phyloP scores from a whole-genome alignment of 2,113 vertebrate species.

The Scopus umbretta region DNA sequence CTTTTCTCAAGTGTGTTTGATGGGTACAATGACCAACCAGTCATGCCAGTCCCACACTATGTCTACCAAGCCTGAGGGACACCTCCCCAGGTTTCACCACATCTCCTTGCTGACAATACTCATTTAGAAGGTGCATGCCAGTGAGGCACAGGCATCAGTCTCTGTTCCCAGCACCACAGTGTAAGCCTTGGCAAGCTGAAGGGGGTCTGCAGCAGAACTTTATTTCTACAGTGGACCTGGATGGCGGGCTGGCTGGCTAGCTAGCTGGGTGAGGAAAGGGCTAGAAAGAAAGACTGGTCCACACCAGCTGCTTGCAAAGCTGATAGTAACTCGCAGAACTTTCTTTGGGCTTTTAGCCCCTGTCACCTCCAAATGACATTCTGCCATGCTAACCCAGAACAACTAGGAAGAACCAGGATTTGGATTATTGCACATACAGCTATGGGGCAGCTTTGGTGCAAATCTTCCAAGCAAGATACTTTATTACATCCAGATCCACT shows the following conservation, averaged over 20 bases:
- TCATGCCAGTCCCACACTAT: neutral
- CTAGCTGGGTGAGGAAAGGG: neutral
- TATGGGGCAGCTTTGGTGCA: neutral
- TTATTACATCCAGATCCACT: neutral
- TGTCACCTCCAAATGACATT: neutral
- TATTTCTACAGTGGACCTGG: neutral
- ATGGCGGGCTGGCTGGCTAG: neutral
- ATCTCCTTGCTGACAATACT: neutral
- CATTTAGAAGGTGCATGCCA: neutral
- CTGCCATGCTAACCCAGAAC: neutral
- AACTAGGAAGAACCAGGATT: neutral
- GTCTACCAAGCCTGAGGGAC: neutral
- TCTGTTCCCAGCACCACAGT: neutral
- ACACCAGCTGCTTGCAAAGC: neutral
- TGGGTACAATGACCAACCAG: neutral
- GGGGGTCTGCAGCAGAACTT: neutral
- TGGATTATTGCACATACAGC: neutral
- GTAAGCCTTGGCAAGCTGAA: neutral
- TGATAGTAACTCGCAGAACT: neutral
- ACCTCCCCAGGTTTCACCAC: neutral
- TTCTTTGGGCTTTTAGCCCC: neutral
- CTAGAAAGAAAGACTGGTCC: neutral
- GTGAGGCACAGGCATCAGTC: fast-evolving
- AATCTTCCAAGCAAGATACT: neutral
- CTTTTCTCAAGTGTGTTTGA: neutral